Percentiles rank a stretch among this genome's conserved stretches.
Conservation (phyloP, 2,113 vertebrate genomes). For the Mungos mungo region DNA sequence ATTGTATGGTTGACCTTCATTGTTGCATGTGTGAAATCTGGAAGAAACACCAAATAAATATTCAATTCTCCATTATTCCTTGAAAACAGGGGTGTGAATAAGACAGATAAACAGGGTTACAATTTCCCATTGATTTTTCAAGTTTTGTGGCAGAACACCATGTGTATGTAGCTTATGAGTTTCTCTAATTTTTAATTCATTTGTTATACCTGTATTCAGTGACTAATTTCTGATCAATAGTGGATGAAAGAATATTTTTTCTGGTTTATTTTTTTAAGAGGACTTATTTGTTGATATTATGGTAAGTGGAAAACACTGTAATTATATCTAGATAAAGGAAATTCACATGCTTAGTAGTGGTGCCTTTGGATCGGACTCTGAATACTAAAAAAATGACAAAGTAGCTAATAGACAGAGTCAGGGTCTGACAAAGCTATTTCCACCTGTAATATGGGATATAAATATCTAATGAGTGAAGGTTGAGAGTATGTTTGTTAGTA, state of each 20-base stretch:
- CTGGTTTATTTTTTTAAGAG: not conserved
- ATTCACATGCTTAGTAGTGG: not conserved
- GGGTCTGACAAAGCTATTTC: not conserved
- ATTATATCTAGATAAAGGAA: not conserved
- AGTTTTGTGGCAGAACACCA: not conserved
- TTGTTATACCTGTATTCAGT: not conserved
- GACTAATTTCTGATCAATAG: not conserved
- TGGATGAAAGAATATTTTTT: not conserved
- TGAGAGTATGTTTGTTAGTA: not conserved
- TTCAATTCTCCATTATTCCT: not conserved
- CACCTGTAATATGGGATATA: not conserved
- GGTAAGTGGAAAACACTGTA: not conserved
- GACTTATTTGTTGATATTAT: not conserved
- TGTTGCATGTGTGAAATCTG: not conserved
- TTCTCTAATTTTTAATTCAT: not conserved
- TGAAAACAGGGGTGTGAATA: not conserved
- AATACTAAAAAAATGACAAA: not conserved
- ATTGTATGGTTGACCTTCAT: constrained; percentile 43
- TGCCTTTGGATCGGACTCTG: not conserved
- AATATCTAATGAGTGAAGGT: not conserved
- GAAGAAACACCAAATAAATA: not conserved
- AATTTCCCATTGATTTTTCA: not conserved
- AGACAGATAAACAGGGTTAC: not conserved
- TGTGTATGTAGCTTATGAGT: rapidly evolving
- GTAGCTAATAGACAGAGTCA: not conserved